Conservation (phyloP, 2,113 vertebrate species). For the Perognathus longimembris region DNA sequence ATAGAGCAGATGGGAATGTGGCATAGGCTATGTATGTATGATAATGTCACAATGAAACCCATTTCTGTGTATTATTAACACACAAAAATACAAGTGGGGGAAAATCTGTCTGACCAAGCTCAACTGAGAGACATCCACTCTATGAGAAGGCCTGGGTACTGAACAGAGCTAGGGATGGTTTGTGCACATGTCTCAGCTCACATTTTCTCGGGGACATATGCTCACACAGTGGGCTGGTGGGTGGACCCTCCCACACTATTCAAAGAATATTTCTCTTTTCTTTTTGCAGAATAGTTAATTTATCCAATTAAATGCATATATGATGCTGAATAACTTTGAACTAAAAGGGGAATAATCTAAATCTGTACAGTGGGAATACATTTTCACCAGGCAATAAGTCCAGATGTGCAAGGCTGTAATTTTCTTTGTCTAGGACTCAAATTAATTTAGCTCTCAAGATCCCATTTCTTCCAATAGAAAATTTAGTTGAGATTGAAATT, state of each 20-base stretch:
- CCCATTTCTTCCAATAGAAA: not conserved
- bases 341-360: constrained; percentile 35
- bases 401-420: constrained; percentile 21
- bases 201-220: not conserved
- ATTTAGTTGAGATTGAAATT: not conserved
- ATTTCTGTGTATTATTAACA: not conserved
- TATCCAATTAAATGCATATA: constrained; percentile 20
- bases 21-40: not conserved
- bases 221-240: not conserved
- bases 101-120: not conserved
- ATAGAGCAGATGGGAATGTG: not conserved
- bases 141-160: not conserved
- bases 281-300: constrained; percentile 16
- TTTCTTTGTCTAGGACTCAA: constrained; percentile 1
- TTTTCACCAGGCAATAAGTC: constrained; percentile 2
- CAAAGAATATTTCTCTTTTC: constrained; percentile 23
- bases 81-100: not conserved
- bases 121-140: not conserved
- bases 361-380: not conserved
- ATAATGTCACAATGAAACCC: not conserved
- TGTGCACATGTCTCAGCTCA: not conserved
- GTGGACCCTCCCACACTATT: not conserved
- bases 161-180: not conserved
- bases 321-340: constrained; percentile 55
- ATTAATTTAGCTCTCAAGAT: constrained; percentile 46